These are phyloP conservation scores for Subacronicta megacephala DNA, from an alignment of 2,888 invertebrate genomes.

Conservation along the genomic window DNA sequence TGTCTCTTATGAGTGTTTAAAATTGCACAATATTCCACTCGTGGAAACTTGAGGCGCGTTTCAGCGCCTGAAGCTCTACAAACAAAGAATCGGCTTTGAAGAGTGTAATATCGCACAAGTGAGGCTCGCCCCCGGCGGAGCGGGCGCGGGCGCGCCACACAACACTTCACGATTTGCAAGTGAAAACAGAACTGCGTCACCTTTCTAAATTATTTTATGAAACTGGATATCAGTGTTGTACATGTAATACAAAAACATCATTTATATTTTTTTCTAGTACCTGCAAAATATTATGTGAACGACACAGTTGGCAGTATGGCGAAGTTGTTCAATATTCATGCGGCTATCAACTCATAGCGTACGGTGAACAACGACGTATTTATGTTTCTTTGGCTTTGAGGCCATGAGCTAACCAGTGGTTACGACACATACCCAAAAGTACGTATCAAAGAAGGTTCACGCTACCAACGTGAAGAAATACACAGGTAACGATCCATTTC, in stretches of 20 bases:
- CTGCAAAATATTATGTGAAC: neutral
- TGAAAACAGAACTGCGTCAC: slow-evolving; percentile 7
- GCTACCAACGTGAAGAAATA: neutral
- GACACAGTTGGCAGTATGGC: neutral
- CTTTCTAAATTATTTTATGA: slow-evolving; percentile 6
- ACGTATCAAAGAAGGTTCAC: slow-evolving; percentile 12
- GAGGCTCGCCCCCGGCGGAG: neutral
- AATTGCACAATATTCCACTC: neutral
- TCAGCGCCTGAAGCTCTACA: slow-evolving; percentile 14
- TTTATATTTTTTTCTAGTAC: neutral
- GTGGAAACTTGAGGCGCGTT: slow-evolving; percentile 17
- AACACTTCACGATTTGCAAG: slow-evolving; percentile 18
- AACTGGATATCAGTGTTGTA: neutral
- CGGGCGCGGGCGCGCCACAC: neutral
- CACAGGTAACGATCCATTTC: too few relatives aligned
- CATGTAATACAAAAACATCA: neutral
- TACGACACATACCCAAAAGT: neutral
- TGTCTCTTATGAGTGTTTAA: neutral
- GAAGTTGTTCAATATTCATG: slow-evolving; percentile 31
- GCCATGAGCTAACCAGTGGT: slow-evolving; percentile 5
- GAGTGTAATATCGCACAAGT: slow-evolving; percentile 34
- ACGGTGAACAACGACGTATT: slow-evolving; percentile 36
- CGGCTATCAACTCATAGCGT: slow-evolving; percentile 27
- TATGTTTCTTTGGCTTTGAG: slow-evolving; percentile 38
- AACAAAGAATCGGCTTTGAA: slow-evolving; percentile 36